Evolutionary conservation across 2,797 vertebrate species (phyloP), one percentile per base, ranked within the genome.

Genomic region (Girardinus metallicus): DNA sequence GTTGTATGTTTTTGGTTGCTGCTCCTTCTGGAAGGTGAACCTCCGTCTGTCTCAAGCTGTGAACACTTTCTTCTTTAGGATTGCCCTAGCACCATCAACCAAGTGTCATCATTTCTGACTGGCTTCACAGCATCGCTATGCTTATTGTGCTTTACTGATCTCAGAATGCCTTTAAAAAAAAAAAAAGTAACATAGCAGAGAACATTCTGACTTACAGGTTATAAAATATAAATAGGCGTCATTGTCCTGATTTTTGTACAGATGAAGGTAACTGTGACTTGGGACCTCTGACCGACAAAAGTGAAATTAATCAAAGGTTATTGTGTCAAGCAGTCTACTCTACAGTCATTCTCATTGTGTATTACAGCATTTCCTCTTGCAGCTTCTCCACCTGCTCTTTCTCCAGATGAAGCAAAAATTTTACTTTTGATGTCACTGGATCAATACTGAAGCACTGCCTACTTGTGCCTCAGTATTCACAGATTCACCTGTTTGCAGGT

Each of bases 231-330:
- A 64, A 64, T 34, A 64, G 60, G 2, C 15, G 11, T 18, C 34
- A 39, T 23, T 39, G 16, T 39, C 9, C 7, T 39, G 62, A 21
- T 11, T 34, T 66, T 68, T 68, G 60, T 16, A 36, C 18, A 62
- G 34, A 41, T 39, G 34, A 23, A 68, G 36, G 21, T 4, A 23
- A 39, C 36, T 66, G 3, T 68, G 36, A 66, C 8, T 41, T 29
- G n/a, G 68, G 26, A 41, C 23, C 49, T 31, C 47, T 66, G 74
- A 83, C 72, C 79, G 66, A 73, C 49, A 76, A 71, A 74, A 78
- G 80, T 87, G 70, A 79, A 43, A 84, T 68, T 4, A 79, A 81
- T 73, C 44, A 86, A 77, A 76, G 80, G 70, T 78, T 71, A 51
- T 78, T 43, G n/a, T 78, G 77, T 78, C 74, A 73, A 39, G 34